Evolutionary conservation across 2,113 vertebrate species (phyloP), one percentile per base, ranked within the genome.

Genomic region (Amia ocellicauda): DNA sequence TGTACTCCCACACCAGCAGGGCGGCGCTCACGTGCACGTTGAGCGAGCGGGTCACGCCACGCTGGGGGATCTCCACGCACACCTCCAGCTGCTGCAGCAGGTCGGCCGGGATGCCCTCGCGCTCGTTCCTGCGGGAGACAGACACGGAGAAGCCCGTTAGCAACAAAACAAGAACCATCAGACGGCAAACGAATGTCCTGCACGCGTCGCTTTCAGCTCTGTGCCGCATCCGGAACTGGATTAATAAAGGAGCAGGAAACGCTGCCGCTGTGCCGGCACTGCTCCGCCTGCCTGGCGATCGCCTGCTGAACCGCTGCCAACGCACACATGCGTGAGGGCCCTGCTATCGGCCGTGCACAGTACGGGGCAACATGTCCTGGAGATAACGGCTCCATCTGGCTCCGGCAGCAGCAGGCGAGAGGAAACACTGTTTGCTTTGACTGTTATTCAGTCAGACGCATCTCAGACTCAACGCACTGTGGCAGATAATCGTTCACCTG

Each of bases 1-100:
- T 96, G 50, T 98, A 99, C 43, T 99, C 96, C 96, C 96, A 99
- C 29, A 98, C 88, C 61, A 99, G 89, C 73, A 99, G 85, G n/a
- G 96, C 94, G 3, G 94, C 96, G 1, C 96, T 98, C 58, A 99
- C 96, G 0, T 99, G 96, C 23, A 99, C 96, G 0, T 98, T 98
- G 64, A 99, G 94, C 0, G 96, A 99, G 10, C 96, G 94, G 43
- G 90, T 93, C 68, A 99, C 83, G 0, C 96, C 96, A 66, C 89
- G 92, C 60, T 99, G 96, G 23, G 96, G 96, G 64, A 99, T 97
- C 82, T 99, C 95, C 79, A 99, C 96, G 3, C 96, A 99, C 3
- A 95, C 91, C 0, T 98, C 96, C 72, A 99, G 63, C 40, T 96
- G 87, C 64, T 93, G 96, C 59, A 98, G 93, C 50, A 99, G 80